These are phyloP conservation scores for Syndactyla subalaris DNA, from an alignment of 2,797 vertebrate genomes.

Conservation along the genomic window DNA sequence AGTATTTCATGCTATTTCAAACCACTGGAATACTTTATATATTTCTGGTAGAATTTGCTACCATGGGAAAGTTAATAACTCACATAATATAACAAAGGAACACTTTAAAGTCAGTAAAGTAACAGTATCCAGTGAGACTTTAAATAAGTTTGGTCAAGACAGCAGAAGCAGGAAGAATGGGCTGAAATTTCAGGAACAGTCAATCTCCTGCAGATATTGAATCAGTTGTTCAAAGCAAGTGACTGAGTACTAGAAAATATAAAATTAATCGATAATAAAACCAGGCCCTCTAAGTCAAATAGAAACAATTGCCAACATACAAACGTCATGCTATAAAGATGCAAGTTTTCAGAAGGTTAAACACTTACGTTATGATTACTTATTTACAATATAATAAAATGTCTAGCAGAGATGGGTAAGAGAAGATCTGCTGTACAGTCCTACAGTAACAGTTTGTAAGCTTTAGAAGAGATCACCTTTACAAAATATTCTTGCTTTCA, in stretches of 20 bases:
- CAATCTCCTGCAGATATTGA: neutral
- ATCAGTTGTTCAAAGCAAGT: constrained; percentile 5
- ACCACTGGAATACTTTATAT: neutral
- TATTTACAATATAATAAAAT: neutral
- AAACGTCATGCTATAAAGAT: constrained; percentile 7
- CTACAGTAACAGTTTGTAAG: neutral
- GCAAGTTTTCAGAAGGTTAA: neutral
- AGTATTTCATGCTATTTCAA: neutral
- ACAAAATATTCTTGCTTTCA: neutral
- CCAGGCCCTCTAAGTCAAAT: neutral
- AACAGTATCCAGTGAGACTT: neutral
- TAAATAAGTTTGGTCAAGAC: neutral
- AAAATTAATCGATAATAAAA: constrained; percentile 26
- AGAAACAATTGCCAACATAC: neutral
- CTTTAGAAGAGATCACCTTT: neutral
- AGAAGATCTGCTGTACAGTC: neutral
- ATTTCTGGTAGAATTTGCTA: neutral
- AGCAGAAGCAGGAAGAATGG: constrained; percentile 39
- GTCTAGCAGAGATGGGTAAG: neutral
- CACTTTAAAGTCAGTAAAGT: neutral
- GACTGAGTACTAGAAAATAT: constrained; percentile 13
- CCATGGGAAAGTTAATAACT: neutral
- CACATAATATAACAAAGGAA: neutral
- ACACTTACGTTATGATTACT: neutral
- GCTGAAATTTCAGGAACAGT: constrained; percentile 36